A percentile compares a stretch with the other conserved stretches of the same genome.
Evolutionary conservation across 2,113 vertebrate species (phyloP).

Genomic region (Poeciliopsis turrubarensis): DNA sequence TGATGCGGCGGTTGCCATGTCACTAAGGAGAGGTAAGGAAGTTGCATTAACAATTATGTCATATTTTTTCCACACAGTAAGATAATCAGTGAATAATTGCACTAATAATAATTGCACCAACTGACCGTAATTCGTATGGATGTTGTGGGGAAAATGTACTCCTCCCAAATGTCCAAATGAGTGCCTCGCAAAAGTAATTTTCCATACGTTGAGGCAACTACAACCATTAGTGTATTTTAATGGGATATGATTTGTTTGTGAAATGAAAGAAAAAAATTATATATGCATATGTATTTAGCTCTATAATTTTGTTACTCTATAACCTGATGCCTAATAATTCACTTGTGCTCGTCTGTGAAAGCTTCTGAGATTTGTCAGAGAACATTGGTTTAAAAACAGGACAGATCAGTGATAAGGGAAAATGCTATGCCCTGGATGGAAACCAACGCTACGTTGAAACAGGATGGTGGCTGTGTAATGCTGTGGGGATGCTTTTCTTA

Average conservation of each 20-base stretch:
- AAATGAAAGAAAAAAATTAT: neutral
- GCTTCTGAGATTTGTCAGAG: no score
- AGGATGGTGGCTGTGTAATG: no score
- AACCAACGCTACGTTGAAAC: no score
- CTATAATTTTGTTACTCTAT: neutral
- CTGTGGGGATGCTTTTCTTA: no score
- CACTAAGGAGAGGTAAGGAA: constrained; percentile 85
- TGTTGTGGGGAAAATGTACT: neutral
- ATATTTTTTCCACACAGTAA: neutral
- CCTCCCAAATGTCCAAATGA: no score
- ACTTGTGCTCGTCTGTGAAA: no score
- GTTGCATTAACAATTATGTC: neutral
- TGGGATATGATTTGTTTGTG: neutral
- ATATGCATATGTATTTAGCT: neutral
- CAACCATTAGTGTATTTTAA: neutral
- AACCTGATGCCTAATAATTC: neutral
- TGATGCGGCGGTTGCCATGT: constrained; percentile 75
- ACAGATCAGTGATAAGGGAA: no score
- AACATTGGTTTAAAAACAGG: no score
- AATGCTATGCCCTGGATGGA: no score
- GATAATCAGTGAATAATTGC: neutral
- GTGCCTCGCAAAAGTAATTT: neutral
- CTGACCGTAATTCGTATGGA: neutral
- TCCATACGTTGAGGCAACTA: neutral
- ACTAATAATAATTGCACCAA: neutral